Conservation (phyloP, 2,888 invertebrate genomes). For the Sarcophaga rosellei region DNA sequence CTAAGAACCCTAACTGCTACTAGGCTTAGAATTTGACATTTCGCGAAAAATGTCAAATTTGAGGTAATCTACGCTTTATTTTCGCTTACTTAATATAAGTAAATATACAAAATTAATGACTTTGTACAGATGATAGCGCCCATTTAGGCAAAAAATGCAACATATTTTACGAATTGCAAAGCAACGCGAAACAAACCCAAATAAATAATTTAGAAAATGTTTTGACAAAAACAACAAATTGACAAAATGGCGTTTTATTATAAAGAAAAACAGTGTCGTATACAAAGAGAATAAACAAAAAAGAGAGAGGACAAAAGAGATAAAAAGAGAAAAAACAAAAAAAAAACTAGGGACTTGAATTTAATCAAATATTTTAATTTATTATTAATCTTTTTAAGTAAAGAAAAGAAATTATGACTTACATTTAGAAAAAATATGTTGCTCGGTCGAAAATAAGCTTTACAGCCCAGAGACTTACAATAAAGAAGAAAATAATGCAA, state of each 20-base stretch:
- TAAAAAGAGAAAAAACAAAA: slow-evolving; percentile 25
- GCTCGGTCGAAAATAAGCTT: neutral
- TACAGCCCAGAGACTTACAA: slow-evolving; percentile 47
- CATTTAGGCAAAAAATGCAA: neutral
- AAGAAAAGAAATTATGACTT: slow-evolving; percentile 32
- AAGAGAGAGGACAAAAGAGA: slow-evolving; percentile 25
- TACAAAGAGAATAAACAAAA: slow-evolving; percentile 14
- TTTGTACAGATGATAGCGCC: neutral
- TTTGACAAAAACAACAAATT: slow-evolving; percentile 3
- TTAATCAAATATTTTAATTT: neutral
- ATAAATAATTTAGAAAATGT: neutral
- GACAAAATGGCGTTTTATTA: slow-evolving; percentile 57
- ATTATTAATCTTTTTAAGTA: slow-evolving; percentile 7
- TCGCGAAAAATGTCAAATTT: neutral
- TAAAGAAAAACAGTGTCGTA: slow-evolving; percentile 24
- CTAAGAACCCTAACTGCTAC: neutral
- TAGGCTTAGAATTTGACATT: neutral
- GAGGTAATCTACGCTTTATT: too few species aligned
- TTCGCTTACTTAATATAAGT: too few species aligned
- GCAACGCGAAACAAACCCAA: neutral
- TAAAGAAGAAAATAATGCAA: slow-evolving; percentile 21
- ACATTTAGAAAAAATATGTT: slow-evolving; percentile 41
- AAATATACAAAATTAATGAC: too few species aligned
- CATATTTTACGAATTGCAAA: neutral
- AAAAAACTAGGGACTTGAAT: neutral